Evolutionary conservation across 2,113 vertebrate species (phyloP), one percentile per base, ranked within the genome.

Genomic region (Notarius quadriscutis): DNA sequence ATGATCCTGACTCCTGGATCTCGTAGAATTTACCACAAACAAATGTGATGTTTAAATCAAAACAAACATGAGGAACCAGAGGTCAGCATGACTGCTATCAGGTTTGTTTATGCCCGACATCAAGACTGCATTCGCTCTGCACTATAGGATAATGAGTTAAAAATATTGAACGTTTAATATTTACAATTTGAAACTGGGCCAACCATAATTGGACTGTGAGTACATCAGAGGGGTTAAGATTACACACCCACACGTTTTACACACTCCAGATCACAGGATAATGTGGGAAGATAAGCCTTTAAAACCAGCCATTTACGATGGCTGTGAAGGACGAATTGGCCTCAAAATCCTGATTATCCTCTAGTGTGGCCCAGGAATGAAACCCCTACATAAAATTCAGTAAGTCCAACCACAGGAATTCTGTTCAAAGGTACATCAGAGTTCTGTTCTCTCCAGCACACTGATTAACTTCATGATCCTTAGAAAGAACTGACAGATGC

Each of bases 291-390:
- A 53, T 77, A 78, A 79, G 55, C 75, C 51, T 79, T 79, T 55
- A 79, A 27, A 55, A 27, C 51, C 75, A 55, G 25, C 25, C 14
- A 14, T 79, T 55, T 79, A n/a, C 17, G 0, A 27, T 55, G 51
- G 51, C 27, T 27, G 11, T n/a, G 1, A 20, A 22, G 48, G 10
- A 41, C 48, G n/a, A 57, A 27, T 55, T 55, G 51, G 2, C n/a
- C 51, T 79, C 12, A 79, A 79, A 55, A 27, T 79, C 51, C 51
- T 8, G 51, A 79, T 79, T 79, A 79, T 79, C 51, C 75, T 78
- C 25, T 27, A 8, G 50, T 15, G 51, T 30, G 50, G 25, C 51
- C 75, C 75, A 53, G 25, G 74, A 0, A 7, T 6, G 53, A 86
- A 51, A 81, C 27, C 25, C 20, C 17, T 62, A 30, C 14, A 50